Base-by-base conservation (phyloP, 2,797 vertebrate species). In the Cichlasoma orientale region DNA sequence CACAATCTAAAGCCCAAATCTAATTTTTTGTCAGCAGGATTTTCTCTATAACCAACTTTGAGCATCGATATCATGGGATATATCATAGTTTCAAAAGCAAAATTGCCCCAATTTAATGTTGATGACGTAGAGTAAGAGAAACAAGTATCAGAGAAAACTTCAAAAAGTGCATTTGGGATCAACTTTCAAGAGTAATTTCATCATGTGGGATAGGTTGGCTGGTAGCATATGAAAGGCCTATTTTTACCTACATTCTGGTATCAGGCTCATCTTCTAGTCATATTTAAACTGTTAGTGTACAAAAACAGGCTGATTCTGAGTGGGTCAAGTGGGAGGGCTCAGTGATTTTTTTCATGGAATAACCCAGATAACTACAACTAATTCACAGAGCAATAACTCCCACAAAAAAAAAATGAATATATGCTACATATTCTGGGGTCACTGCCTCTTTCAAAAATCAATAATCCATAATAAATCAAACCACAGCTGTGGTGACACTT, bases 381-480 rank as follows among this genome's bases (percentile, higher is more conserved):
- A 25, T 36, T 56, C 61, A 56, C 61, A 41, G 11, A 72, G 53
- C 7, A 21, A 68, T n/a, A 50, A 50, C 63, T n/a, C 50, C 63
- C 33, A 36, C 33, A 36, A 36, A 36, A 36, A 10, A 33, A 36
- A 68, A 68, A 1, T 27, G 2, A 50, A 68, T 47, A 66, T 47
- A 23, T 50, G 38, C 33, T 44, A 41, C 41, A 70, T 70, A 61
- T n/a, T 68, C 31, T 72, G 50, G 55, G 36, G 13, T 50, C 9
- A 23, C 3, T 8, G 18, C 50, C 29, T 79, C 31, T 33, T 56
- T 77, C 3, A 73, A 38, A 69, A 83, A 55, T 74, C 19, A 79
- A 44, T 41, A 56, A 56, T 56, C 61, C 19, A 63, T 50, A 79
- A 70, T 71, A 72, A 14, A 70, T 74, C 68, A 29, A 23, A 47